Percentiles rank a stretch among this genome's conserved stretches.
phyloP scores from a whole-genome alignment of 2,113 vertebrate genomes.

The Microtus montanus region DNA sequence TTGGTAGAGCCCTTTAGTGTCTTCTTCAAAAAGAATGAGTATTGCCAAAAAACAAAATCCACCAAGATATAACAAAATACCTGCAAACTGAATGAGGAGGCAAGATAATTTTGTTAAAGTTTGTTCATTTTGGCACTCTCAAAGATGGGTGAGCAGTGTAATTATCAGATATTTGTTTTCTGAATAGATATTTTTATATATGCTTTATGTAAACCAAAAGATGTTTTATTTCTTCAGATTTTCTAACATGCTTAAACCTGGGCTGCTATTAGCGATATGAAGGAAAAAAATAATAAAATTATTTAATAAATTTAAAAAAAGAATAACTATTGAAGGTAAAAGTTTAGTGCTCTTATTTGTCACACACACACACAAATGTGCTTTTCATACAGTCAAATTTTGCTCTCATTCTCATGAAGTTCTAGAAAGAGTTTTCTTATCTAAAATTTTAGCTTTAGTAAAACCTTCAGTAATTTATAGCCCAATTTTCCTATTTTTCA shows the following conservation, averaged over 20 bases:
- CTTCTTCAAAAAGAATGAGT: neutral
- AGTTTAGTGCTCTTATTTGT: neutral
- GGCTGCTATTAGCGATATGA: constrained; percentile 65
- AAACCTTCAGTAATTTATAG: neutral
- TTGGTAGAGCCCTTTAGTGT: neutral
- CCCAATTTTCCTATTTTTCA: neutral
- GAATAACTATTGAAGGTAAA: neutral
- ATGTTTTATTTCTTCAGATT: constrained; percentile 58
- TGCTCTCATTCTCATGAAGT: neutral
- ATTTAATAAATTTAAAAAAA: constrained; percentile 67
- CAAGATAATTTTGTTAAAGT: too few relatives aligned
- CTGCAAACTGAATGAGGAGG: too few relatives aligned
- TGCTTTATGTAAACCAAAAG: constrained; percentile 55
- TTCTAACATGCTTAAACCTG: constrained; percentile 68
- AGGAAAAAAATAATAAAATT: constrained; percentile 75
- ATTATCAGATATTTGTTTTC: constrained; percentile 67
- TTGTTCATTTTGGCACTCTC: neutral
- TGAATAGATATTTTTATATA: constrained; percentile 62
- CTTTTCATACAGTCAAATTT: neutral
- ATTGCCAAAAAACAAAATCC: too few relatives aligned
- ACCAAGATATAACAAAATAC: too few relatives aligned
- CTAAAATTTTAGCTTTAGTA: constrained; percentile 21
- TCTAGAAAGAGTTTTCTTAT: neutral
- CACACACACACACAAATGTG: constrained; percentile 7
- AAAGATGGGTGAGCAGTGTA: constrained; percentile 62